Evolutionary conservation across 2,797 vertebrate species (phyloP).

Genomic region (Triplophysa bombifrons): DNA sequence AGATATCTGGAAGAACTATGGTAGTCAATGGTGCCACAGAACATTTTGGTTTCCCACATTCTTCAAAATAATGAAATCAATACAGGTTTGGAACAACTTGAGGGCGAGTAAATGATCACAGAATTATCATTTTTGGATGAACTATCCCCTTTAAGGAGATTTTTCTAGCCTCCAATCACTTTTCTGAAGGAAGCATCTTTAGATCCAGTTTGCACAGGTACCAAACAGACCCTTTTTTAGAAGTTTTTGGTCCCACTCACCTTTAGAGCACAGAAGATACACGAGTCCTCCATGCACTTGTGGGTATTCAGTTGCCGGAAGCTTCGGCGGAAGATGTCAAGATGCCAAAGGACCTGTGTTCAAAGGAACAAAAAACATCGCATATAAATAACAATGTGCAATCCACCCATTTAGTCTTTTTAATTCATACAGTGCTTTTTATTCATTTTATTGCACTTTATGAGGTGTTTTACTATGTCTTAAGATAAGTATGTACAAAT

Average conservation of each 20-base stretch:
- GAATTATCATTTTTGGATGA: too few species aligned
- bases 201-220: background rate
- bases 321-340: constrained; percentile 97
- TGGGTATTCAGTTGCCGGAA: constrained; percentile 95
- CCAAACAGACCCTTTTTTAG: background rate
- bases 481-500: too few species aligned
- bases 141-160: too few species aligned
- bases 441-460: too few species aligned
- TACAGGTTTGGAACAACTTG: too few species aligned
- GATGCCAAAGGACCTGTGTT: constrained; percentile 94
- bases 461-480: too few species aligned
- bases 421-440: too few species aligned
- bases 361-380: background rate
- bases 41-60: background rate
- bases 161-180: background rate
- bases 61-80: too few species aligned
- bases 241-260: constrained; percentile 68
- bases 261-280: constrained; percentile 98
- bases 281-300: constrained; percentile 99
- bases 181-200: background rate
- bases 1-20: too few species aligned
- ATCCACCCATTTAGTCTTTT: too few species aligned
- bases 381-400: background rate
- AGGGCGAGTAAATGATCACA: too few species aligned
- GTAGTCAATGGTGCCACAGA: too few species aligned